Base-by-base conservation (phyloP, 2,797 vertebrate genomes). In the Limnodromus scolopaceus region DNA sequence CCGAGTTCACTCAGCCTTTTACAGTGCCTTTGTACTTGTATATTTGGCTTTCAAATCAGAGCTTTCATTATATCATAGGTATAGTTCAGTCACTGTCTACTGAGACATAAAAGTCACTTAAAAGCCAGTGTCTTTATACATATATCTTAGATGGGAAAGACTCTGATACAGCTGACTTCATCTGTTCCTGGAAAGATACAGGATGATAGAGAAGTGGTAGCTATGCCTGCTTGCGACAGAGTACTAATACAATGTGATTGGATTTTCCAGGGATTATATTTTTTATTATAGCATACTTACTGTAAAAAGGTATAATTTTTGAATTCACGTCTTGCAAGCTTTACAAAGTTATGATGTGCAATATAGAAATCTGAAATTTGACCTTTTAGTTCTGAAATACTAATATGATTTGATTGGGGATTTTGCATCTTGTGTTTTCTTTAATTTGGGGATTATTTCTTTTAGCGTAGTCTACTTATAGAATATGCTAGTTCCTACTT, bases 1-100 rank as follows among this genome's bases (percentile, higher is more conserved):
- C 49, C 30, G 55, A 27, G 8, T 68, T 87, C 32, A 23, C n/a
- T 63, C n/a, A 36, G 25, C 13, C 15, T 63, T 92, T 91, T 70
- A 17, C 13, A 39, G 13, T 20, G 18, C 5, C 19, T 8, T 61
- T 6, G 17, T 11, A 41, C 8, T 20, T 57, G 7, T 18, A 3
- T 71, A 18, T 86, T 89, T 94, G 89, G 4, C 36, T 69, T 89
- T 86, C 28, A 32, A 58, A 54, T 27, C 28, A 58, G 57, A n/a
- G 34, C 34, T 82, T 45, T 72, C 6, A 2, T 48, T 75, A 5
- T n/a, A 30, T 75, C 24, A 1, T 30, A 36, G 14, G 2, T 30
- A 6, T 57, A 39, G 25, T 24, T 89, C 39, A 49, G 25, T 80
- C 36, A 15, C 3, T 8, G 45, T 39, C 66, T 84, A 8, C 25